Evolutionary conservation across 2,888 invertebrate species (phyloP).

Genomic region (Agrochola litura): DNA sequence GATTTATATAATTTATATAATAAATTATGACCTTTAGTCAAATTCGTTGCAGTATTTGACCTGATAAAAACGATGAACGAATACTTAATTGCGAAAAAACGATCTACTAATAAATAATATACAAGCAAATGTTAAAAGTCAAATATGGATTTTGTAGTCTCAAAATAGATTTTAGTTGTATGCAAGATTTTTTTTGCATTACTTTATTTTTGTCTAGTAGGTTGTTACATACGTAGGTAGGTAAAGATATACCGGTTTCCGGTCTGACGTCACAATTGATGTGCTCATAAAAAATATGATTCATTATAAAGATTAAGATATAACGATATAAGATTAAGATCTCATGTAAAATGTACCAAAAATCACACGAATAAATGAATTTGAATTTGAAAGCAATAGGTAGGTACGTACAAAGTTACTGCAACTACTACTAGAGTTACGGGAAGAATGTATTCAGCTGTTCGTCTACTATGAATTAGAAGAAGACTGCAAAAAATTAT

Average conservation of each 20-base stretch:
- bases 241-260: not conserved
- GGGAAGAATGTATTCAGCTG: not conserved
- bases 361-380: too few relatives aligned
- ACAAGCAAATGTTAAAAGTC: not conserved
- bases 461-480: not conserved
- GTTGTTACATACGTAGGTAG: not conserved
- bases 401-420: not conserved
- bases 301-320: too few relatives aligned
- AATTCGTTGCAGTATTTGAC: constrained; percentile 5
- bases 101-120: not conserved
- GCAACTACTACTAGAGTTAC: not conserved
- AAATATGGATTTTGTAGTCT: constrained; percentile 15
- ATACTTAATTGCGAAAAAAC: constrained; percentile 5
- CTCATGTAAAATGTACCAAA: too few relatives aligned
- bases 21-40: not conserved
- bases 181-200: not conserved
- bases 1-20: not conserved
- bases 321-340: too few relatives aligned
- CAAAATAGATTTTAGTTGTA: constrained; percentile 12
- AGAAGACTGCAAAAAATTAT: not conserved
- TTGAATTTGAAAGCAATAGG: too few relatives aligned
- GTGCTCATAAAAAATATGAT: not conserved
- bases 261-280: not conserved
- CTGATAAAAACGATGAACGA: constrained; percentile 10
- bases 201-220: not conserved